A percentile compares a stretch with the other conserved stretches of the same genome.
phyloP scores from a whole-genome alignment of 2,888 invertebrate species.

The Noctuana brunneofusca region DNA sequence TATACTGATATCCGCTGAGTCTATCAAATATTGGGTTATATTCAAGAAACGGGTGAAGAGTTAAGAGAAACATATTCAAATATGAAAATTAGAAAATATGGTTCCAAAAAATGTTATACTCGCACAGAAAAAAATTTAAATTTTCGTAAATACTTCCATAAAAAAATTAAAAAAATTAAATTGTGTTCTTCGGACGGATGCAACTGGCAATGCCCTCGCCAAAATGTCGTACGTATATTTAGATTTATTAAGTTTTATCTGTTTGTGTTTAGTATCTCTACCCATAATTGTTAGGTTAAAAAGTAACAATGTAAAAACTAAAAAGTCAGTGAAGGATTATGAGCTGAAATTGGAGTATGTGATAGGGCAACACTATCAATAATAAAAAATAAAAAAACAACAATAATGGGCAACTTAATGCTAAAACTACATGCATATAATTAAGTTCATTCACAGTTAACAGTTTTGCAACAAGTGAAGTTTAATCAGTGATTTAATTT shows the following conservation, averaged over 20 bases:
- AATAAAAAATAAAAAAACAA: too few relatives aligned
- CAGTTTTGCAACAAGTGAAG: too few relatives aligned
- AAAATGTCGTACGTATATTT: slow-evolving; percentile 27
- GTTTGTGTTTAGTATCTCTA: not conserved
- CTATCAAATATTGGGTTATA: too few relatives aligned
- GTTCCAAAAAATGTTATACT: too few relatives aligned
- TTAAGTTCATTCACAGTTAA: too few relatives aligned
- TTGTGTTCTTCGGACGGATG: slow-evolving; percentile 10
- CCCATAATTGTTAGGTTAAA: not conserved
- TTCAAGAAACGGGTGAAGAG: too few relatives aligned
- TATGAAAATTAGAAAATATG: too few relatives aligned
- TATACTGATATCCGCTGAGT: too few relatives aligned
- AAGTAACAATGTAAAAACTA: slow-evolving; percentile 17
- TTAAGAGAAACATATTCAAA: too few relatives aligned
- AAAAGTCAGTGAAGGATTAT: slow-evolving; percentile 5
- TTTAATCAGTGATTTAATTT: too few relatives aligned
- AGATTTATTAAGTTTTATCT: slow-evolving; percentile 16
- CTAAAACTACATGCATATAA: too few relatives aligned
- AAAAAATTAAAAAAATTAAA: not conserved
- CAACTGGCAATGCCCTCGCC: slow-evolving; percentile 23
- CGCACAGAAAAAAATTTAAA: not conserved
- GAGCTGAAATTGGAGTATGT: slow-evolving; percentile 8
- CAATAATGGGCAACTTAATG: too few relatives aligned
- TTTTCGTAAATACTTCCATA: not conserved
- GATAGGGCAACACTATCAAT: slow-evolving; percentile 7